Evolutionary conservation across 1,140 invertebrate species (phyloP).

Genomic region (Camponotus vicinus): DNA sequence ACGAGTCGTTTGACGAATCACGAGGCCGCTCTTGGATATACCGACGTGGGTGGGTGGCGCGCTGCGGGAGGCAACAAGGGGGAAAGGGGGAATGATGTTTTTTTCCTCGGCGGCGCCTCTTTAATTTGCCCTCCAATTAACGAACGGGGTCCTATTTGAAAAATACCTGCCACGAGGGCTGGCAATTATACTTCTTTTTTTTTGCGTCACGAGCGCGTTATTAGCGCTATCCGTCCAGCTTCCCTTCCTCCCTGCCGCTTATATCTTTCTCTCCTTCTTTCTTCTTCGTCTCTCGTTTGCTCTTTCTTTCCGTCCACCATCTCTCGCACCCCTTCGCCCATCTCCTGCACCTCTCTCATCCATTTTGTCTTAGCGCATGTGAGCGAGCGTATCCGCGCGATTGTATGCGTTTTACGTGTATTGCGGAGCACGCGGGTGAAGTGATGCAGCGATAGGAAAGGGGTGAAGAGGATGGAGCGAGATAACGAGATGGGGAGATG

Average conservation of each 20-base stretch:
- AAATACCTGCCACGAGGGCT: slow-evolving; percentile 77
- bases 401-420: slow-evolving; percentile 65
- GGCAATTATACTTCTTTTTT: slow-evolving; percentile 80
- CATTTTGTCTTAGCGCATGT: slow-evolving; percentile 45
- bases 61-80: slow-evolving; percentile 59
- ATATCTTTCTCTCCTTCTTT: slow-evolving; percentile 30
- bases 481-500: slow-evolving; percentile 42
- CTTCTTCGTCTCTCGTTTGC: slow-evolving; percentile 17
- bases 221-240: slow-evolving; percentile 79
- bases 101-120: slow-evolving; percentile 77
- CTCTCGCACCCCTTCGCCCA: slow-evolving; percentile 21
- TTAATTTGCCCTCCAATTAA: slow-evolving; percentile 81
- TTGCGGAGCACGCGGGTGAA: slow-evolving; percentile 53
- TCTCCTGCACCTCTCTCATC: slow-evolving; percentile 23
- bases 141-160: slow-evolving; percentile 78
- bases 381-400: slow-evolving; percentile 37
- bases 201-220: slow-evolving; percentile 78
- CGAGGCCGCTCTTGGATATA: slow-evolving; percentile 68
- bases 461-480: slow-evolving; percentile 18
- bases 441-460: slow-evolving; percentile 16
- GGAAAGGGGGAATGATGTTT: slow-evolving; percentile 69
- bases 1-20: slow-evolving; percentile 74
- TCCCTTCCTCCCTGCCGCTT: slow-evolving; percentile 44
- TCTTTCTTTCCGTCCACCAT: slow-evolving; percentile 38
- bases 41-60: slow-evolving; percentile 55